These are phyloP conservation scores for Linepithema humile DNA, from an alignment of 1,140 invertebrate species.

Conservation along the genomic window DNA sequence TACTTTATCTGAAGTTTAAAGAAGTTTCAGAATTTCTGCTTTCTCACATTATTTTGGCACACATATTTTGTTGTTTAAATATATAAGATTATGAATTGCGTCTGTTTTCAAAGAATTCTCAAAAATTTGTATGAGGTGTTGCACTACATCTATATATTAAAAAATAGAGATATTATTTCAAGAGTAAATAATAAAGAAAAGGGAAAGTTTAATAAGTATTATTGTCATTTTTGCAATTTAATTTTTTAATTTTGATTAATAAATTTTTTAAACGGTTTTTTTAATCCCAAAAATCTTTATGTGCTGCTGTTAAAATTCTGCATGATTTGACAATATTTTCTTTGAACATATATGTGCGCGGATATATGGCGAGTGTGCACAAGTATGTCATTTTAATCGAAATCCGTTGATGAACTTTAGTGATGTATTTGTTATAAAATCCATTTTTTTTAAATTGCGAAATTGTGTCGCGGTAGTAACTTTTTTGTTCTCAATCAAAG, in stretches of 20 bases:
- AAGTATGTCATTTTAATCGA: constrained; percentile 2
- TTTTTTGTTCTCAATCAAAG: constrained; percentile 13
- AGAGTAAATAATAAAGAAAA: not conserved
- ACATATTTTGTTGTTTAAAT: not conserved
- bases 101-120: not conserved
- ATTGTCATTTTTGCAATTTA: not conserved
- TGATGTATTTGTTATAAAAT: constrained; percentile 3
- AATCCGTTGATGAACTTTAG: not conserved
- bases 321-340: not conserved
- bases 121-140: not conserved
- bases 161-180: not conserved
- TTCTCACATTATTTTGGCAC: not conserved
- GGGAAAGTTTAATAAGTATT: not conserved
- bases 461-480: constrained; percentile 4
- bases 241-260: not conserved
- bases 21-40: not conserved
- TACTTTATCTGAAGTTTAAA: not conserved
- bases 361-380: not conserved
- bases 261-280: not conserved
- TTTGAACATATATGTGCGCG: not conserved
- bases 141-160: not conserved
- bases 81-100: not conserved
- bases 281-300: not conserved
- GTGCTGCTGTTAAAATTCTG: not conserved
- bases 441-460: constrained; percentile 19